Evolutionary conservation across 2,888 invertebrate species (phyloP).

Genomic region (Exocentrus adspersus): DNA sequence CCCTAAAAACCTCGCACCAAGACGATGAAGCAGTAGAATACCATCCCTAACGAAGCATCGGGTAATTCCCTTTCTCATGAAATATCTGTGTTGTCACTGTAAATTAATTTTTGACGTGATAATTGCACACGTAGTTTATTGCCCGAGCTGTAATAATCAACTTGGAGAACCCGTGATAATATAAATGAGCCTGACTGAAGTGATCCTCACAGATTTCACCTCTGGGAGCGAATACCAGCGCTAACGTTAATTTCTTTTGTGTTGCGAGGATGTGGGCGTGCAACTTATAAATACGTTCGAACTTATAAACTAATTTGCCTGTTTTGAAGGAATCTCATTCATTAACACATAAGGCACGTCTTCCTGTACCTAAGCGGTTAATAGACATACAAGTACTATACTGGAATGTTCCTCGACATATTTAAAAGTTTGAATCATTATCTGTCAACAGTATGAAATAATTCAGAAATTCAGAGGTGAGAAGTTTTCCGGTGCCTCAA

Average conservation of each 20-base stretch:
- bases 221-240: background rate
- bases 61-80: slow-evolving; percentile 7
- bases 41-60: background rate
- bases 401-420: too few species aligned
- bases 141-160: background rate
- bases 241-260: background rate
- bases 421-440: too few species aligned
- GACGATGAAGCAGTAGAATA: background rate
- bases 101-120: slow-evolving; percentile 16
- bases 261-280: background rate
- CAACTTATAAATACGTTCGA: background rate
- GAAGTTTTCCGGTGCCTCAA: too few species aligned
- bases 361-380: too few species aligned
- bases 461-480: too few species aligned
- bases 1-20: background rate
- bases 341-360: too few species aligned
- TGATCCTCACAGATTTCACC: background rate
- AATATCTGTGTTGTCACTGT: slow-evolving; percentile 7
- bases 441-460: too few species aligned
- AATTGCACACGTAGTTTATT: slow-evolving; percentile 10
- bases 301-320: background rate
- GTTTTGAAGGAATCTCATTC: background rate
- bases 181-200: background rate
- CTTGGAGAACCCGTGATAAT: slow-evolving; percentile 1
- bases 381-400: too few species aligned